Base-by-base conservation (phyloP, 2,797 vertebrate species). In the Sebastes kiyomatsui region DNA sequence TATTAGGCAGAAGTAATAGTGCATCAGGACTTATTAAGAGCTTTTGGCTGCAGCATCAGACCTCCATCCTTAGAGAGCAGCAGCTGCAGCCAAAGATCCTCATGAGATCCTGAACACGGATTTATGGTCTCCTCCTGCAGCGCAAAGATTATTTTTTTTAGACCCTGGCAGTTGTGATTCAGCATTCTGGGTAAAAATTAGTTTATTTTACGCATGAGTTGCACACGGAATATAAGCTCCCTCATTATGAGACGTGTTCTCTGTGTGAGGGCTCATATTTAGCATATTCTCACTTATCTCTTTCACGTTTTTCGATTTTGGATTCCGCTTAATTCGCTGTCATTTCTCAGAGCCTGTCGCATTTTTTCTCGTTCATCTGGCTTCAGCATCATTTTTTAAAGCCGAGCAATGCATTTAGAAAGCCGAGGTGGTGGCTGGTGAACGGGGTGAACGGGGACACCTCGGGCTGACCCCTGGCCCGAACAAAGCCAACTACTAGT, bases 401-500 rank as follows among this genome's bases (percentile, higher is more conserved):
- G 67, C 22, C 52, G 9, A 70, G 78, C 33, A 5, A 46, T 32
- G 81, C 81, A 27, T 84, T 62, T 72, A 75, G 38, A 42, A 85
- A 71, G 88, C 62, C 3, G 69, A 33, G 72, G 7, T 65, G 67
- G 22, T 72, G 77, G 76, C 46, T 73, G 85, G 66, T 80, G 90
- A 86, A 25, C 73, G 35, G 12, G 35, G 35, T 38, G 35, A 38
- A 38, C 35, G 35, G 79, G 96, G 97, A 96, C 97, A 97, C 97
- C 97, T 96, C 96, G 94, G 81, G 77, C 42, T 97, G 96, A 94
- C 93, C 93, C 42, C 85, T 74, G 6, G 74, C 64, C 58, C 22
- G 12, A 92, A 94, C 93, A 94, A 94, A 94, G 92, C 86, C 87
- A 81, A 84, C 92, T 88, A 93, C 93, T 93, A 93, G 89, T 94